These are phyloP conservation scores for Macquaria australasica DNA, from an alignment of 2,113 vertebrate species.

Conservation along the genomic window DNA sequence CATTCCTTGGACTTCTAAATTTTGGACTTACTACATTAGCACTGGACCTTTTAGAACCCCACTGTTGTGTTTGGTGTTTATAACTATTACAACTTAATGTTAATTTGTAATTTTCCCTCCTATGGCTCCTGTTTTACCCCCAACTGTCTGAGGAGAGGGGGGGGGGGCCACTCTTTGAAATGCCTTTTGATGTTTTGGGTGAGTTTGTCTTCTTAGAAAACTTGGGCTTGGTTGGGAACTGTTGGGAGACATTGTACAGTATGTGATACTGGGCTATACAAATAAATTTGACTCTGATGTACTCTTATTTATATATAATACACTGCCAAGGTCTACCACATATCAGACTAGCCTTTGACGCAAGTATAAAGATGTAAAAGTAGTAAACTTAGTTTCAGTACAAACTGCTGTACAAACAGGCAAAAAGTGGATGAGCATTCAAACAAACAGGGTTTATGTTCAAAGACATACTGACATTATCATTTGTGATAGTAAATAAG, in stretches of 20 bases:
- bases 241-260: constrained; percentile 33
- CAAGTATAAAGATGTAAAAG: constrained; percentile 84
- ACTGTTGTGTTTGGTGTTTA: constrained; percentile 6
- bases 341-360: constrained; percentile 63
- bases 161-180: background rate
- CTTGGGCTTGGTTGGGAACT: constrained; percentile 15
- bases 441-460: constrained; percentile 53
- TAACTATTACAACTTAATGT: background rate
- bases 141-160: background rate
- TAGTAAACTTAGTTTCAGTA: constrained; percentile 82
- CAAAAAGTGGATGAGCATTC: constrained; percentile 73
- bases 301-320: constrained; percentile 70
- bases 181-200: background rate
- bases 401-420: constrained; percentile 83
- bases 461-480: constrained; percentile 42
- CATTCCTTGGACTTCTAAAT: background rate
- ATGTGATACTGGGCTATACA: constrained; percentile 46
- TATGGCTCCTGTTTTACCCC: background rate
- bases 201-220: constrained; percentile 32
- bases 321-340: constrained; percentile 67
- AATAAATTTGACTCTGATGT: constrained; percentile 63
- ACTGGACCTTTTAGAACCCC: background rate
- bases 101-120: background rate
- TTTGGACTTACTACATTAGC: background rate
- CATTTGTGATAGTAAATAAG: constrained; percentile 39